phyloP scores from a whole-genome alignment of 1,140 invertebrate genomes.

The Drosophila subpulchrella region DNA sequence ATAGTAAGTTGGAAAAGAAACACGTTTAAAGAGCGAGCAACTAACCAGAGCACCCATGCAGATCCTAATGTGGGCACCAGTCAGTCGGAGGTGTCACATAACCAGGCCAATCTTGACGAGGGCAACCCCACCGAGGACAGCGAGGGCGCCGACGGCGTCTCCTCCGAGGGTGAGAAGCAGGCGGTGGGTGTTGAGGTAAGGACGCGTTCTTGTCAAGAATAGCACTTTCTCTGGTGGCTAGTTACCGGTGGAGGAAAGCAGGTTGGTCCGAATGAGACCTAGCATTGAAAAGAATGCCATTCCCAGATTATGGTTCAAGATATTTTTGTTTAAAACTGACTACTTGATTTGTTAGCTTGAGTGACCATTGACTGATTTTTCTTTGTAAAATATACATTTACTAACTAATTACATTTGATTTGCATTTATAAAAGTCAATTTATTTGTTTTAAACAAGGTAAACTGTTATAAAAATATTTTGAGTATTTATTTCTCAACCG shows the following conservation, averaged over 20 bases:
- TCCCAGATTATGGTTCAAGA: not conserved
- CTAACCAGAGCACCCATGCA: slow-evolving; percentile 8
- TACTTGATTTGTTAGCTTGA: no score
- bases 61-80: slow-evolving; percentile 77
- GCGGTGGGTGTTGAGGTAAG: slow-evolving; percentile 85
- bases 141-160: slow-evolving; percentile 85
- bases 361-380: no score
- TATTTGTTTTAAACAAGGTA: no score
- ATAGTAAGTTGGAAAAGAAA: slow-evolving; percentile 35
- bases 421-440: no score
- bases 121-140: slow-evolving; percentile 73
- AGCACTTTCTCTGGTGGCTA: not conserved
- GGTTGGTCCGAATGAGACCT: not conserved
- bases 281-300: not conserved
- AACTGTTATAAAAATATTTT: no score
- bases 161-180: slow-evolving; percentile 87
- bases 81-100: slow-evolving; percentile 74
- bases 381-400: no score
- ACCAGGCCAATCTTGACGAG: slow-evolving; percentile 66
- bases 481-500: no score
- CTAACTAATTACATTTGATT: no score
- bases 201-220: not conserved
- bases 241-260: not conserved
- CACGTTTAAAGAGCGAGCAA: not conserved
- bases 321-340: not conserved